Percentiles rank a stretch among this genome's conserved stretches.
phyloP scores from a whole-genome alignment of 2,113 vertebrate species.

The Octodon degus region DNA sequence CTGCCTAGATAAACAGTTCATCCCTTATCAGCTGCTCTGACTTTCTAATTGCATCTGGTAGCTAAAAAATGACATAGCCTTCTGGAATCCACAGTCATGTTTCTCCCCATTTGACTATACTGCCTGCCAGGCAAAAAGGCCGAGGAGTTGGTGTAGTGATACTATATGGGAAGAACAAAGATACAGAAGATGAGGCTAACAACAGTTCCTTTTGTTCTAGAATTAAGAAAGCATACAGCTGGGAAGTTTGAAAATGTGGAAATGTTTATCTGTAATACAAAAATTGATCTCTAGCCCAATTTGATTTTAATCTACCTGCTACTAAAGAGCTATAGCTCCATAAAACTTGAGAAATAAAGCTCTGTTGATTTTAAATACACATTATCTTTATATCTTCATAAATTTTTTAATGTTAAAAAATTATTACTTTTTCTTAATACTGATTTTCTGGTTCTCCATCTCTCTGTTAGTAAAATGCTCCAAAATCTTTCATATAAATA shows the following conservation, averaged over 20 bases:
- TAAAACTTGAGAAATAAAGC: slow-evolving; percentile 18
- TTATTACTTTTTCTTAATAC: neutral
- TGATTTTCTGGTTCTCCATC: neutral
- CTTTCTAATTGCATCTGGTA: no score
- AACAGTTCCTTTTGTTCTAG: neutral
- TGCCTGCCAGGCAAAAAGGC: neutral
- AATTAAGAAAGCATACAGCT: neutral
- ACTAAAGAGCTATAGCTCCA: neutral
- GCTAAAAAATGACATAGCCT: neutral
- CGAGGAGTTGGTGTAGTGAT: neutral
- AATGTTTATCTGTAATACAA: neutral
- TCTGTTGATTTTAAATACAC: neutral
- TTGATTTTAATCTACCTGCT: neutral
- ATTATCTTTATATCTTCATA: neutral
- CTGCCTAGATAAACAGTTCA: neutral
- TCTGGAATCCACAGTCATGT: neutral
- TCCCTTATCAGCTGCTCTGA: neutral
- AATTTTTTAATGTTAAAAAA: neutral
- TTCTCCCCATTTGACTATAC: neutral
- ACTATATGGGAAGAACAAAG: neutral
- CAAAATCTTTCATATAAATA: neutral
- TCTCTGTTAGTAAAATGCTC: neutral
- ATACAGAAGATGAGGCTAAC: neutral
- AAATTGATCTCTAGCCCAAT: neutral
- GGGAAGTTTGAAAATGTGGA: neutral